phyloP scores from a whole-genome alignment of 2,888 invertebrate species.

The Prenolepis imparis region DNA sequence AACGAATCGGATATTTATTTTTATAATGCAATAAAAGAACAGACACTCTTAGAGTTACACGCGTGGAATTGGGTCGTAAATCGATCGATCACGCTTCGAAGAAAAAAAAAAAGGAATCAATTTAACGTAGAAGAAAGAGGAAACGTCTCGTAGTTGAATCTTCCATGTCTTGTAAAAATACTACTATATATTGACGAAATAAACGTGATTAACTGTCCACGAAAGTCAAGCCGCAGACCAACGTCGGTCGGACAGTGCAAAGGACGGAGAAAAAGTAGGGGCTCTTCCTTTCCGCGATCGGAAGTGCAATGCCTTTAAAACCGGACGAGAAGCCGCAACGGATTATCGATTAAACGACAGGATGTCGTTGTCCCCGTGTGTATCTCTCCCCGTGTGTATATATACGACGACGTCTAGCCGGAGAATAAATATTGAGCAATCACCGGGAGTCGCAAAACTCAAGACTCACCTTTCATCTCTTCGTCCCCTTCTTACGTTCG shows the following conservation, averaged over 20 bases:
- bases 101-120: neutral
- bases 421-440: constrained; percentile 53
- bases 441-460: constrained; percentile 12
- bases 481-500: constrained; percentile 1
- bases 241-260: constrained; percentile 4
- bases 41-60: constrained; percentile 14
- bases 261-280: neutral
- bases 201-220: neutral
- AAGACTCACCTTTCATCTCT: constrained; percentile 21
- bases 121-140: neutral
- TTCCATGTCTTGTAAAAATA: constrained; percentile 29
- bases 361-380: constrained; percentile 52
- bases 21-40: constrained; percentile 49
- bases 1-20: constrained; percentile 52
- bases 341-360: constrained; percentile 65
- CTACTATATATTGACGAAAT: constrained; percentile 8
- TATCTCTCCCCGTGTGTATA: constrained; percentile 20
- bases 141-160: constrained; percentile 10
- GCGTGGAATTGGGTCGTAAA: constrained; percentile 27
- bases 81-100: constrained; percentile 30
- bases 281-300: constrained; percentile 22
- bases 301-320: constrained; percentile 41
- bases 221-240: constrained; percentile 10
- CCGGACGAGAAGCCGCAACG: constrained; percentile 39
- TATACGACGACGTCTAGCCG: constrained; percentile 35